A percentile compares a stretch with the other conserved stretches of the same genome.
Conservation (phyloP, 1,140 invertebrate genomes). For the Sycophila sp. region DNA sequence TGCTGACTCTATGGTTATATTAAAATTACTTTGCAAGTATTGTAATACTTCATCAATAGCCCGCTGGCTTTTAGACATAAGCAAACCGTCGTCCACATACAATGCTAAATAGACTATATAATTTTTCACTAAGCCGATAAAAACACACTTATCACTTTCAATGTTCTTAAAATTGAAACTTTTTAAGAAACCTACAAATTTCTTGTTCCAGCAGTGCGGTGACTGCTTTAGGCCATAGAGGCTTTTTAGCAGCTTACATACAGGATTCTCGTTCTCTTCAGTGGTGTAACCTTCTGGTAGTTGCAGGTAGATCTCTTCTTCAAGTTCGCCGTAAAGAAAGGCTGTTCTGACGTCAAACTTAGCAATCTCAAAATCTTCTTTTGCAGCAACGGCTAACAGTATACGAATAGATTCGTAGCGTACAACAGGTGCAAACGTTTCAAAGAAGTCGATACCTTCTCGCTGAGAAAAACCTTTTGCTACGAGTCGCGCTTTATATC, state of each 20-base stretch:
- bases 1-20: not conserved
- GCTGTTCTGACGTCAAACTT: slow-evolving; percentile 47
- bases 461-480: slow-evolving; percentile 46
- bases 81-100: slow-evolving; percentile 47
- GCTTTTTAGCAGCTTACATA: not conserved
- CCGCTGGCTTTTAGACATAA: slow-evolving; percentile 32
- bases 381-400: slow-evolving; percentile 35
- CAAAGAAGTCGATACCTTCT: slow-evolving; percentile 47
- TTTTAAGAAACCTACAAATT: slow-evolving; percentile 45
- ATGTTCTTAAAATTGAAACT: slow-evolving; percentile 42
- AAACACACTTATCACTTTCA: slow-evolving; percentile 47
- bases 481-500: slow-evolving; percentile 35
- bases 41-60: slow-evolving; percentile 36
- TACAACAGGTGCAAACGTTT: slow-evolving; percentile 47
- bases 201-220: slow-evolving; percentile 44
- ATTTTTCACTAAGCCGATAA: slow-evolving; percentile 36
- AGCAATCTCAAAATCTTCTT: slow-evolving; percentile 28
- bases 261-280: not conserved
- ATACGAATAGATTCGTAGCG: slow-evolving; percentile 49
- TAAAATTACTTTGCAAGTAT: slow-evolving; percentile 43
- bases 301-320: slow-evolving; percentile 48
- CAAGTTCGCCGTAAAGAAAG: slow-evolving; percentile 44
- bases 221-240: slow-evolving; percentile 42
- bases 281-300: slow-evolving; percentile 48
- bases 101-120: slow-evolving; percentile 42